phyloP scores from a whole-genome alignment of 2,113 vertebrate species.

The Choloepus hoffmanni region DNA sequence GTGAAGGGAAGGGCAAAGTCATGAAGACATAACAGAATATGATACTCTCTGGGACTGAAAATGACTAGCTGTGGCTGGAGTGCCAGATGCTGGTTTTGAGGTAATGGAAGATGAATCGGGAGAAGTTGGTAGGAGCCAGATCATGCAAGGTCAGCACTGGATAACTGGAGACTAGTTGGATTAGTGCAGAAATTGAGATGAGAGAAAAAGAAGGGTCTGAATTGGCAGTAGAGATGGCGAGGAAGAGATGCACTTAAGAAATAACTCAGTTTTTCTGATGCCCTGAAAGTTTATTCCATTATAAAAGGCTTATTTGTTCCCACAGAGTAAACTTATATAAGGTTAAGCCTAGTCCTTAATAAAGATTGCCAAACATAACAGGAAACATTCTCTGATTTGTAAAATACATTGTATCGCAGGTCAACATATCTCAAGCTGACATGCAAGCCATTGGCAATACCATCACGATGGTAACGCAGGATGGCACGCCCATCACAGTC shows the following conservation, averaged over 20 bases:
- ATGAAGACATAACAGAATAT: not conserved
- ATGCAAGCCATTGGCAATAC: constrained; percentile 96
- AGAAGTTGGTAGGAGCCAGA: not conserved
- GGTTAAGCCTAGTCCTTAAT: not conserved
- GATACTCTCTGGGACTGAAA: not conserved
- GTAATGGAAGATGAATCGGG: not conserved
- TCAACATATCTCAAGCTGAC: constrained; percentile 97
- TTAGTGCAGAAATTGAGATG: constrained; percentile 17
- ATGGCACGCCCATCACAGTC: constrained; percentile 98
- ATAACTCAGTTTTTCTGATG: not conserved
- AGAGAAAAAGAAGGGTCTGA: constrained; percentile 49
- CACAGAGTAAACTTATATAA: constrained; percentile 16
- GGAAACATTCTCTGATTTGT: constrained; percentile 40
- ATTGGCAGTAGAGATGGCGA: constrained; percentile 19
- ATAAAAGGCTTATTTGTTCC: constrained; percentile 9
- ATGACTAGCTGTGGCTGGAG: not conserved
- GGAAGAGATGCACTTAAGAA: constrained; percentile 13
- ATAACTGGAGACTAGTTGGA: not conserved
- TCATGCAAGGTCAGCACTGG: not conserved
- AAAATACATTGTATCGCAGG: constrained; percentile 87
- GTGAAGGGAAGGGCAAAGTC: not conserved
- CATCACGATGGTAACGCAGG: constrained; percentile 99
- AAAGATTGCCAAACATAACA: constrained; percentile 11
- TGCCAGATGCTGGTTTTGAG: not conserved
- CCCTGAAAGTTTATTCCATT: constrained; percentile 38